Evolutionary conservation across 2,113 vertebrate genomes (phyloP).

Genomic region (Thermophis baileyi): DNA sequence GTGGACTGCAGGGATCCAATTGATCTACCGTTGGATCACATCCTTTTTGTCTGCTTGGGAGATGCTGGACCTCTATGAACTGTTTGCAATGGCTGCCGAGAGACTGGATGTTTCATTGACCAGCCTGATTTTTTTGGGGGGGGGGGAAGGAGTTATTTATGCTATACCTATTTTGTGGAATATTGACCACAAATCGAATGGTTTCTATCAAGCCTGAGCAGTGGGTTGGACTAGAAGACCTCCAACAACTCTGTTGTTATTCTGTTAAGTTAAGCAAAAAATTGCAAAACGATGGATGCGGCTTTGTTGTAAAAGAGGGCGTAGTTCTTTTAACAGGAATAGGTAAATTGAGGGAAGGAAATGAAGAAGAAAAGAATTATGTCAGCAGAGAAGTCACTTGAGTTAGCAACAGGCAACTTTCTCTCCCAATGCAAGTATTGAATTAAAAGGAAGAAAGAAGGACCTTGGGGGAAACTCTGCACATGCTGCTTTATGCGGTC

Average conservation of each 20-base stretch:
- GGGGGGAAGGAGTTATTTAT: background rate
- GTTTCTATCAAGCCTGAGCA: background rate
- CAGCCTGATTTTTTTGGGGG: background rate
- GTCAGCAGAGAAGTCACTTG: background rate
- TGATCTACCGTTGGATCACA: background rate
- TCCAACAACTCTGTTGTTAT: background rate
- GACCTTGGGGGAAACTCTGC: background rate
- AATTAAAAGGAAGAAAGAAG: background rate
- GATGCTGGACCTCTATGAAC: background rate
- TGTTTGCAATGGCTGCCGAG: background rate
- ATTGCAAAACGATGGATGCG: background rate
- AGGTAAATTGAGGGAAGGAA: background rate
- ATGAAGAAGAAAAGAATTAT: background rate
- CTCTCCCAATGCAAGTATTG: background rate
- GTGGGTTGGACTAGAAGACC: background rate
- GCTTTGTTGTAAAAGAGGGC: background rate
- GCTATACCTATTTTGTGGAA: background rate
- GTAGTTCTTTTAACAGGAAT: background rate
- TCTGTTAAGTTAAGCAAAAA: background rate
- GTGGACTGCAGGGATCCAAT: background rate
- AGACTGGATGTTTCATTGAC: background rate
- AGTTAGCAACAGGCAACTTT: background rate
- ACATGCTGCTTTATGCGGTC: background rate
- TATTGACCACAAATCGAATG: background rate
- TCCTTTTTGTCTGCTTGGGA: background rate